phyloP scores from a whole-genome alignment of 1,140 invertebrate species.

The Lethrus apterus region DNA sequence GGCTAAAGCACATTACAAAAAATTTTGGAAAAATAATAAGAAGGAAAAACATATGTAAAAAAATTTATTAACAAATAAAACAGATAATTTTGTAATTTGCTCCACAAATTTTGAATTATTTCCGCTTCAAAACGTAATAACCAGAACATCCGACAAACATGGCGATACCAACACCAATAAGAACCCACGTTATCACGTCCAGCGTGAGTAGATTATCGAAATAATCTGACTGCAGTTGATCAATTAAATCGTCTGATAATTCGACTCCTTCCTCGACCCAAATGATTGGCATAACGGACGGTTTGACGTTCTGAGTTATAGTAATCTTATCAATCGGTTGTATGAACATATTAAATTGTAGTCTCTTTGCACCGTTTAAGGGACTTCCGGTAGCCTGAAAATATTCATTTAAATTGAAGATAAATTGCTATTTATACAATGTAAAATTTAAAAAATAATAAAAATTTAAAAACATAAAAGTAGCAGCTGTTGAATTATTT shows the following conservation, averaged over 20 bases:
- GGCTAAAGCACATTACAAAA: too few relatives aligned
- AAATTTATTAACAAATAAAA: too few relatives aligned
- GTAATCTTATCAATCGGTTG: conserved; percentile 6
- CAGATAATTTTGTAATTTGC: too few relatives aligned
- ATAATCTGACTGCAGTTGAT: conserved; percentile 1
- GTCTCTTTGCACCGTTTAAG: conserved; percentile 22
- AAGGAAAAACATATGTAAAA: too few relatives aligned
- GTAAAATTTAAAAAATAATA: too few relatives aligned
- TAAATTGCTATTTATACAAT: neutral
- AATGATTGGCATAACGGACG: conserved; percentile 24
- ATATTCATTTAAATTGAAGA: neutral
- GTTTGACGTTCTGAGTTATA: conserved; percentile 16
- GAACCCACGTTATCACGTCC: conserved; percentile 6
- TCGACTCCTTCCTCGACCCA: conserved; percentile 28
- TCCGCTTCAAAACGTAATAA: too few relatives aligned
- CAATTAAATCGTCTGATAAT: conserved; percentile 21
- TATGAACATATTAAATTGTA: conserved; percentile 27
- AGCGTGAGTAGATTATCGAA: conserved; percentile 10
- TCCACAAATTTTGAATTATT: too few relatives aligned
- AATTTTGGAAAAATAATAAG: too few relatives aligned
- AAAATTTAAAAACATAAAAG: too few relatives aligned
- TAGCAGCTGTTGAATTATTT: too few relatives aligned
- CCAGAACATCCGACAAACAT: too few relatives aligned
- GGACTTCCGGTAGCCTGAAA: conserved; percentile 30
- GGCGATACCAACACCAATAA: conserved; percentile 13